These are phyloP conservation scores for Dynastes tityus DNA, from an alignment of 2,888 invertebrate species.

Conservation along the genomic window DNA sequence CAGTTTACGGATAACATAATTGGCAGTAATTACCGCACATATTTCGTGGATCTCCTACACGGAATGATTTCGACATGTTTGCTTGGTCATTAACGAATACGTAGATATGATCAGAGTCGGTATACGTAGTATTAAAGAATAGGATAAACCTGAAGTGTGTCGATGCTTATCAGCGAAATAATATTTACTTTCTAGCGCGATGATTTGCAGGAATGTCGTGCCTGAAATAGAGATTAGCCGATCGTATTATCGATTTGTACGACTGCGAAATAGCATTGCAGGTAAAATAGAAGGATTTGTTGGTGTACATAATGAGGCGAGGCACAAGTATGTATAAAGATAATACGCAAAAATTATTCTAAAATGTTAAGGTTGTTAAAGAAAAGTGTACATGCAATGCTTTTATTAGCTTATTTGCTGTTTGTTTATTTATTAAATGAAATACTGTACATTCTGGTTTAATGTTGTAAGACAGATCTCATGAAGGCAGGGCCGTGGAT, in stretches of 20 bases:
- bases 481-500: no score
- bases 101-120: not conserved
- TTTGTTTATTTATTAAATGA: no score
- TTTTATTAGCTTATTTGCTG: no score
- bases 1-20: not conserved
- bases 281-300: no score
- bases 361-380: no score
- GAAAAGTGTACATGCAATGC: no score
- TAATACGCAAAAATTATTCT: no score
- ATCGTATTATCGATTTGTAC: not conserved
- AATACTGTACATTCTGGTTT: no score
- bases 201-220: constrained; percentile 30
- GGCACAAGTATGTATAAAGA: no score
- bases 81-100: constrained; percentile 9
- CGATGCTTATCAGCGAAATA: constrained; percentile 33
- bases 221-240: not conserved
- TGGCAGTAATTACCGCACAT: constrained; percentile 23
- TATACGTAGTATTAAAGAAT: constrained; percentile 20
- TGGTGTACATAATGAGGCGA: no score
- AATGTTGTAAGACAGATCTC: no score
- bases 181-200: constrained; percentile 38
- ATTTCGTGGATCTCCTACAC: not conserved
- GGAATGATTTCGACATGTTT: constrained; percentile 26
- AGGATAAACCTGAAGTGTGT: constrained; percentile 12
- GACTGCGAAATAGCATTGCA: no score